Percentiles rank a stretch among this genome's conserved stretches.
These are phyloP conservation scores for Drosophila bocqueti DNA, from an alignment of 1,140 invertebrate species.

Conservation along the genomic window DNA sequence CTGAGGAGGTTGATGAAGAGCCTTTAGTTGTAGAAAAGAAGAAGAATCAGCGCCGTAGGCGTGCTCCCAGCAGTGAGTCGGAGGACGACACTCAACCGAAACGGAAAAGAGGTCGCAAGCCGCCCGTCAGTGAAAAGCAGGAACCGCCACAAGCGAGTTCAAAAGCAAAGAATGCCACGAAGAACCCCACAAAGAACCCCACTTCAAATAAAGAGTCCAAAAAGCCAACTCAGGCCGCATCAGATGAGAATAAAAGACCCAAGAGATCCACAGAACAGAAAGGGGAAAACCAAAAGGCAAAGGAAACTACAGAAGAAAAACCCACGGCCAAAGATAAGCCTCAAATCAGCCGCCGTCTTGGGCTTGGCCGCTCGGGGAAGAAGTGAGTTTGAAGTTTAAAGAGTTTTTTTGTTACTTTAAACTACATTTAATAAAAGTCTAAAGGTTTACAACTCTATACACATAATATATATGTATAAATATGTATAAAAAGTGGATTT, in stretches of 20 bases:
- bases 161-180: not conserved
- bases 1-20: slow-evolving; percentile 5
- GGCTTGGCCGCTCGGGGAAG: slow-evolving; percentile 2
- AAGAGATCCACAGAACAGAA: not conserved
- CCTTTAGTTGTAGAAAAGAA: slow-evolving; percentile 18
- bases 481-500: not conserved
- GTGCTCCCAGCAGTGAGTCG: slow-evolving; percentile 15
- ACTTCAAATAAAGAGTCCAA: not conserved
- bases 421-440: not conserved
- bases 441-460: not conserved
- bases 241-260: not conserved
- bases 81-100: slow-evolving; percentile 21
- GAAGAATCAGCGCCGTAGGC: slow-evolving; percentile 32
- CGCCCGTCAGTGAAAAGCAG: not conserved
- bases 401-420: not conserved
- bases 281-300: not conserved
- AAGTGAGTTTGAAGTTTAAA: not conserved
- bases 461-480: too few species aligned
- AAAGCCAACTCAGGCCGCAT: not conserved
- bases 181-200: not conserved
- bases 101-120: slow-evolving; percentile 15
- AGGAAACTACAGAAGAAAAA: slow-evolving; percentile 3
- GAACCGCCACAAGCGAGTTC: not conserved
- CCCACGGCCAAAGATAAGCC: slow-evolving; percentile 6
- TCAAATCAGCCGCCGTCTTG: not conserved